Evolutionary conservation across 1,140 invertebrate genomes (phyloP).

Genomic region (Euwallacea similis): DNA sequence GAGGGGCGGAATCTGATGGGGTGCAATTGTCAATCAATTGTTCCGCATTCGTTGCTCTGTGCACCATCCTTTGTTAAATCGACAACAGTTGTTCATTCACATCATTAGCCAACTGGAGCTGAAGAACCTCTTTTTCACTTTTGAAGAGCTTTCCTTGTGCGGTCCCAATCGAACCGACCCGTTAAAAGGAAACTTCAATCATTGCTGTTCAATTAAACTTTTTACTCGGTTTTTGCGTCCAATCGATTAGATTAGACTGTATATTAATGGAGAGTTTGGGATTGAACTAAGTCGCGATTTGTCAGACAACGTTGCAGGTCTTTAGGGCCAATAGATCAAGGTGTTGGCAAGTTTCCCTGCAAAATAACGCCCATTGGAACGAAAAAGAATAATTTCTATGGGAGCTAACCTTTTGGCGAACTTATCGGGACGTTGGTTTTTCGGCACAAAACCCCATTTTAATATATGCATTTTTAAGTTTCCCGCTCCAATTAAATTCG

Average conservation of each 20-base stretch:
- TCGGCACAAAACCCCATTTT: too few relatives aligned
- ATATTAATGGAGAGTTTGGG: background rate
- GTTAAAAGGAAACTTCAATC: constrained; percentile 18
- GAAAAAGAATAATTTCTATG: too few relatives aligned
- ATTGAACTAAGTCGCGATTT: too few relatives aligned
- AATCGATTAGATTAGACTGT: too few relatives aligned
- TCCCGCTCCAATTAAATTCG: too few relatives aligned
- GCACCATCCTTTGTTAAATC: constrained; percentile 15
- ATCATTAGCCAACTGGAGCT: constrained; percentile 24
- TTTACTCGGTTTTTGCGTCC: background rate
- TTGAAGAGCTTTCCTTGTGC: constrained; percentile 12
- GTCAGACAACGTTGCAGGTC: too few relatives aligned
- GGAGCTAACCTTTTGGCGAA: too few relatives aligned
- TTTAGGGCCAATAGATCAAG: too few relatives aligned
- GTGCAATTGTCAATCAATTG: constrained; percentile 22
- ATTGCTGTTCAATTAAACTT: background rate
- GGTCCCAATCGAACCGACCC: background rate
- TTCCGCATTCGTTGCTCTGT: constrained; percentile 12
- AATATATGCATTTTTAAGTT: too few relatives aligned
- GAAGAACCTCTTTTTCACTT: constrained; percentile 21
- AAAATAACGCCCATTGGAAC: too few relatives aligned
- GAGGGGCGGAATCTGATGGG: constrained; percentile 13
- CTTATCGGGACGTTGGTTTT: too few relatives aligned
- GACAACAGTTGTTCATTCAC: constrained; percentile 25
- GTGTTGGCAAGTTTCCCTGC: too few relatives aligned